Base-by-base conservation (phyloP, 1,140 invertebrate species). In the Trissolcus basalis region DNA sequence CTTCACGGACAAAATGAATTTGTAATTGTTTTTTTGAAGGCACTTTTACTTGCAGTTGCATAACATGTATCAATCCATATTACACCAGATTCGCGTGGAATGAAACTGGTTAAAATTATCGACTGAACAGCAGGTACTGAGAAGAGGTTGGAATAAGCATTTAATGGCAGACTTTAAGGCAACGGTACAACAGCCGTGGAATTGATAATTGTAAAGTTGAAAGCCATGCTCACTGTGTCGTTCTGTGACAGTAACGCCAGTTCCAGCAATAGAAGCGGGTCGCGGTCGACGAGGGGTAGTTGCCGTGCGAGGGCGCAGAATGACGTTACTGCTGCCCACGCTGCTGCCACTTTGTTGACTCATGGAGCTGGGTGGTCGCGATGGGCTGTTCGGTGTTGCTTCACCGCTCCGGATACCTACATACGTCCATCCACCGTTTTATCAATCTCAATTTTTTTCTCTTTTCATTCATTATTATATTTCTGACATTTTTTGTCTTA, bases 231-330 rank as follows among this genome's bases (percentile, higher is more conserved):
- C 86, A 89, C 88, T 88, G 81, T 89, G 84, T 88, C 82, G 85
- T 77, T 90, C 89, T 80, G 85, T 83, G 80, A 91, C 89, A 87
- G 93, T 92, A 84, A 95, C 92, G 65, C 93, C 94, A 68, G 94
- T 95, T 81, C 93, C 93, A 77, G 94, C 95, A 82, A 96, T 96
- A 87, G 94, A 96, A 80, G 93, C 92, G 74, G 95, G 95, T 61
- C 95, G 90, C 48, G 92, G 93, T 82, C 91, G 90, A 74, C 93
- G 88, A 59, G 92, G 91, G 59, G 91, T 90, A 53, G 91, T 89
- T 51, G 70, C 60, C 47, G 86, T 87, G 32, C 89, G 84, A 47
- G 91, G 88, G 77, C 92, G 89, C 76, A 91, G 81, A 89, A 86
- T 91, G 82, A 88, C 90, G 82, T 86, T 89, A 84, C 86, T 84